Evolutionary conservation across 92 coral and sea anemone genomes (phyloP).

Genomic region (Micromussa lordhowensis): DNA sequence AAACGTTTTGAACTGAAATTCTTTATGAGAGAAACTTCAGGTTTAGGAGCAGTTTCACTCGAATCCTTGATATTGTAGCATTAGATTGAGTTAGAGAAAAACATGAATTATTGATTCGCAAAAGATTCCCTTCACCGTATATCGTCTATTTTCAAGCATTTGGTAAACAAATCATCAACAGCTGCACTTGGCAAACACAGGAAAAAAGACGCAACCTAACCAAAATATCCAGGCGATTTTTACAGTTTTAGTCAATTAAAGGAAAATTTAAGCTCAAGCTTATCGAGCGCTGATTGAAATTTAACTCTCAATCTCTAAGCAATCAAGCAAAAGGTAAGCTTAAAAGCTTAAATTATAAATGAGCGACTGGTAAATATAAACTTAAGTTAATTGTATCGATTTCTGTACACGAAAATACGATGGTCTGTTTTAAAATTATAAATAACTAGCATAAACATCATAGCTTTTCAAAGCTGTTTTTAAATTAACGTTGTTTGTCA

Average conservation of each 20-base stretch:
- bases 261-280: background rate
- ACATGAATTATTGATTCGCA: background rate
- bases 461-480: background rate
- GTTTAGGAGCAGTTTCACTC: too few relatives aligned
- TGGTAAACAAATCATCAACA: background rate
- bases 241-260: background rate
- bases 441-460: background rate
- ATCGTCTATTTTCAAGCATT: background rate
- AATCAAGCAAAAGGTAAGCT: background rate
- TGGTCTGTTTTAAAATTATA: background rate
- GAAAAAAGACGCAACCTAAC: background rate
- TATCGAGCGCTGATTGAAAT: background rate
- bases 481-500: background rate
- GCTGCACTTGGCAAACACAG: background rate
- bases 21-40: too few relatives aligned
- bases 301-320: background rate
- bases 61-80: background rate
- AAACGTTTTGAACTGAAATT: too few relatives aligned
- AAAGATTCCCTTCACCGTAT: background rate
- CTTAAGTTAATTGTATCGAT: background rate
- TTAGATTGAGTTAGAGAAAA: background rate
- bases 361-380: background rate
- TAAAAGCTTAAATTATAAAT: background rate
- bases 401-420: background rate
- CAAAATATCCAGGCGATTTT: background rate